Evolutionary conservation across 2,797 vertebrate genomes (phyloP).

Genomic region (Gobionotothen gibberifrons): DNA sequence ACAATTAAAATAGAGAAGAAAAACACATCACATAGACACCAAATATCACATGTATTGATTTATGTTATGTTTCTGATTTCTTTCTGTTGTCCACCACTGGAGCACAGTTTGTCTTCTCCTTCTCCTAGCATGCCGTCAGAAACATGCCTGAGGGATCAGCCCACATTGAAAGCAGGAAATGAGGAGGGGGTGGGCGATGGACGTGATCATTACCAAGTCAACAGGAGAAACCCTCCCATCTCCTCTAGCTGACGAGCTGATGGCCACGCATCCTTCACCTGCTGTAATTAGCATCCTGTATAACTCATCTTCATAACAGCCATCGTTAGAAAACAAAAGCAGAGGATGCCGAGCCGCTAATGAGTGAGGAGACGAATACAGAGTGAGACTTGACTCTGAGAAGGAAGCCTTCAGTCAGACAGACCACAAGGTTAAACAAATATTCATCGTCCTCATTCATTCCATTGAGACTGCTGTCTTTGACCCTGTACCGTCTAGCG

Average conservation of each 20-base stretch:
- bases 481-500: too few species aligned
- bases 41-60: not conserved
- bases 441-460: not conserved
- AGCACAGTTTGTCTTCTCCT: too few species aligned
- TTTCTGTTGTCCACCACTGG: too few species aligned
- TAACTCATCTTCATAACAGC: constrained; percentile 33
- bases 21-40: not conserved
- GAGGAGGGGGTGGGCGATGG: not conserved
- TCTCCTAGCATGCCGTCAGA: not conserved
- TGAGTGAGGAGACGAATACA: not conserved
- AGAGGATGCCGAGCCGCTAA: constrained; percentile 1
- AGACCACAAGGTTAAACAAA: not conserved
- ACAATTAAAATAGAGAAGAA: too few species aligned
- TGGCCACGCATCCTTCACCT: constrained; percentile 54
- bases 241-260: constrained; percentile 7
- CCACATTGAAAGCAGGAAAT: not conserved
- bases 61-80: not conserved
- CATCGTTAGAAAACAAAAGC: not conserved
- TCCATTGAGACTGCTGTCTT: not conserved
- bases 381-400: too few species aligned
- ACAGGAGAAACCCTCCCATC: constrained; percentile 1
- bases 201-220: constrained; percentile 27
- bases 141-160: not conserved
- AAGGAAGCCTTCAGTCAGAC: not conserved
- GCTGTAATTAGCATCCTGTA: constrained; percentile 66